These are phyloP conservation scores for Calameuta pallipes DNA, from an alignment of 2,888 invertebrate genomes.

Conservation along the genomic window DNA sequence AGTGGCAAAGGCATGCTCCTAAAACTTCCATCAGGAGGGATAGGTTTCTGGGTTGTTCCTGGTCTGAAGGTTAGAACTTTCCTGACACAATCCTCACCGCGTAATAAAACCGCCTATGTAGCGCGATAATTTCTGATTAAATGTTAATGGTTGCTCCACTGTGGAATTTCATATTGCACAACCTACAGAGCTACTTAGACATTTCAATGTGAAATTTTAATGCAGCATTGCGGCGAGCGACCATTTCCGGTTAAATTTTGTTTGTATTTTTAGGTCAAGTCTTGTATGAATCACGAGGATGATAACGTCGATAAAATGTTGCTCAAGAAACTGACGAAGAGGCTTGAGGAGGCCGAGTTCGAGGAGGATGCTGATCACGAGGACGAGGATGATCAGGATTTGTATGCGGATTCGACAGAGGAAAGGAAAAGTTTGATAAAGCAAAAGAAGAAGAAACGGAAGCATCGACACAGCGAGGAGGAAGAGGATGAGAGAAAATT, in stretches of 20 bases:
- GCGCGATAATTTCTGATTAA: not conserved
- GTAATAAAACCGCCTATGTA: not conserved
- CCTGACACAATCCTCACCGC: constrained; percentile 25
- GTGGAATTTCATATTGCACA: not conserved
- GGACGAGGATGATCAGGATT: constrained; percentile 12
- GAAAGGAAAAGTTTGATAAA: not conserved
- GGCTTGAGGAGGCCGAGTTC: constrained; percentile 28
- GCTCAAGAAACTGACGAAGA: constrained; percentile 33
- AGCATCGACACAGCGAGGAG: constrained; percentile 24
- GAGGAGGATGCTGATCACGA: constrained; percentile 28
- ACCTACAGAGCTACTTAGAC: not conserved
- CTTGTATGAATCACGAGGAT: constrained; percentile 42
- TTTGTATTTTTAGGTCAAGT: constrained; percentile 39
- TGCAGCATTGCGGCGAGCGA: not conserved
- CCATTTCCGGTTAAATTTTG: not conserved
- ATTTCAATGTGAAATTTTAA: not conserved
- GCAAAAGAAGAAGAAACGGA: constrained; percentile 21
- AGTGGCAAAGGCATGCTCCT: constrained; percentile 71
- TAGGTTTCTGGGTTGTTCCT: constrained; percentile 82
- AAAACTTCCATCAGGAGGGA: constrained; percentile 74
- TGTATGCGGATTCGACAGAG: constrained; percentile 9
- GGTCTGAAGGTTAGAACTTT: constrained; percentile 73
- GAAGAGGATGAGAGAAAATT: constrained; percentile 21
- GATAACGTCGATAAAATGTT: constrained; percentile 30
- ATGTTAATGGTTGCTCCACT: not conserved